phyloP scores from a whole-genome alignment of 2,113 vertebrate genomes.

The Tympanuchus pallidicinctus region DNA sequence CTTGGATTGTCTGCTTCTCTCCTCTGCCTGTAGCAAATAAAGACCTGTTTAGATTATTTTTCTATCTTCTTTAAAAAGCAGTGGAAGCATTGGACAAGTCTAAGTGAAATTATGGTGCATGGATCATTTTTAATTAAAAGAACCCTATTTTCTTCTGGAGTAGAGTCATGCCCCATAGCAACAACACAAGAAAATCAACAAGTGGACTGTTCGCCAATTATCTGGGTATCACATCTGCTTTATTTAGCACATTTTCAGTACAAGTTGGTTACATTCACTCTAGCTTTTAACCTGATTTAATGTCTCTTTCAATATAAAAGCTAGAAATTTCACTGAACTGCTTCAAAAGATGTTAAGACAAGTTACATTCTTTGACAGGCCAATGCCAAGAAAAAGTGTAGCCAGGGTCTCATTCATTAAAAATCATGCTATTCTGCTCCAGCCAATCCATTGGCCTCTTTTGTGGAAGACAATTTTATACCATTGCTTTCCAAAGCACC shows the following conservation, averaged over 20 bases:
- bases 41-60: slow-evolving; percentile 12
- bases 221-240: neutral
- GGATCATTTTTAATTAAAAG: slow-evolving; percentile 61
- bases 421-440: neutral
- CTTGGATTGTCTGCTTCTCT: neutral
- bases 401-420: neutral
- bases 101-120: slow-evolving; percentile 36
- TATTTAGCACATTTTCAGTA: slow-evolving; percentile 36
- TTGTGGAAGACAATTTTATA: neutral
- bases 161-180: slow-evolving; percentile 35
- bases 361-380: slow-evolving; percentile 12
- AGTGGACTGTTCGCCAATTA: slow-evolving; percentile 35
- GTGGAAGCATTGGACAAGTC: neutral
- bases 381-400: neutral
- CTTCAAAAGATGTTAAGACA: slow-evolving; percentile 52
- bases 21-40: slow-evolving; percentile 6
- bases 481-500: neutral
- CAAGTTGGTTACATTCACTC: neutral
- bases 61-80: slow-evolving; percentile 54
- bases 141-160: slow-evolving; percentile 54
- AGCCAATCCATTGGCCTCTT: neutral
- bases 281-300: slow-evolving; percentile 31
- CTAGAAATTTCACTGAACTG: slow-evolving; percentile 38
- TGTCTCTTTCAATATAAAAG: slow-evolving; percentile 38
- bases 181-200: slow-evolving; percentile 48